Evolutionary conservation across 2,113 vertebrate species (phyloP).

Genomic region (Malaclemys terrapin): DNA sequence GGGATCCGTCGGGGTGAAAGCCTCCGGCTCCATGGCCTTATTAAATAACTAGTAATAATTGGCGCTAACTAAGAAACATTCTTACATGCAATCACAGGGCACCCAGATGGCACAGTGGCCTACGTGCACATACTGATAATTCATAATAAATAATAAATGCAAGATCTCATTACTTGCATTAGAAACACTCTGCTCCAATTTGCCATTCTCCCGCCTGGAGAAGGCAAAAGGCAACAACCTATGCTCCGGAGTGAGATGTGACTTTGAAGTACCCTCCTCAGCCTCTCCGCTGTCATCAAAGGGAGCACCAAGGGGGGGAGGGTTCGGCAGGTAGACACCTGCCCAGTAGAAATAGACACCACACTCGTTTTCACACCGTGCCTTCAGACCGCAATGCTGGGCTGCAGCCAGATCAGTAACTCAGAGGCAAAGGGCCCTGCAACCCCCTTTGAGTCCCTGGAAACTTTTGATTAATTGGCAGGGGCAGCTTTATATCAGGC

Average conservation of each 20-base stretch:
- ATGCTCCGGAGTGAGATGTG: fast-evolving
- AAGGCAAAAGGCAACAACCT: background rate
- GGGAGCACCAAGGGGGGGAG: background rate
- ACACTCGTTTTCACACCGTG: fast-evolving
- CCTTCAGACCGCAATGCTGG: background rate
- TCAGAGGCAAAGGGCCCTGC: fast-evolving
- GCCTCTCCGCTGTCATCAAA: background rate
- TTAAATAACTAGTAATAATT: background rate
- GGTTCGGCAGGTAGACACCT: fast-evolving
- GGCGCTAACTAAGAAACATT: background rate
- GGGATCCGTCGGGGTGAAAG: background rate
- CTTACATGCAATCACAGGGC: background rate
- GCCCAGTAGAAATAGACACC: background rate
- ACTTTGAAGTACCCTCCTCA: fast-evolving
- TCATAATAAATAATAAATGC: conserved; percentile 28
- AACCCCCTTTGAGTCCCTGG: background rate
- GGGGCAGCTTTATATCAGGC: background rate
- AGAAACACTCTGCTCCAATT: background rate
- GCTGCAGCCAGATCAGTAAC: background rate
- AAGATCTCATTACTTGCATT: background rate
- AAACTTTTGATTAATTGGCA: background rate
- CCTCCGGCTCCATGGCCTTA: background rate
- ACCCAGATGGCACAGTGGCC: fast-evolving
- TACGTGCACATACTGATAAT: background rate
- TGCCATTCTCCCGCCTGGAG: background rate